A percentile compares a stretch with the other conserved stretches of the same genome.
Conservation (phyloP, 2,888 invertebrate genomes). For the Tortrix viridana region DNA sequence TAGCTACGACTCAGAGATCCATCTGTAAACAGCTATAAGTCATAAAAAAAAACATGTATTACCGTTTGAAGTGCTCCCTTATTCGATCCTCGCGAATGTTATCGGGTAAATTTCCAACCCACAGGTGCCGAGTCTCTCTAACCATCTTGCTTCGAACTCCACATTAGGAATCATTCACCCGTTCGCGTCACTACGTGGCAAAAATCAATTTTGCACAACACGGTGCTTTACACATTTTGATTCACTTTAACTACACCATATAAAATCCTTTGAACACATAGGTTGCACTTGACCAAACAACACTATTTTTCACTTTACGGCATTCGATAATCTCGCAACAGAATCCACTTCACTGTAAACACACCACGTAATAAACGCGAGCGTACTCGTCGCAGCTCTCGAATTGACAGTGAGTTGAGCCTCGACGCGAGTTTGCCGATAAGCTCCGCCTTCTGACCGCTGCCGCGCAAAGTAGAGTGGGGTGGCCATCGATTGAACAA, state of each 20-base stretch:
- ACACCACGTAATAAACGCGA: slow-evolving; percentile 82
- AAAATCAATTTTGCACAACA: slow-evolving; percentile 83
- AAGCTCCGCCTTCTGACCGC: slow-evolving; percentile 85
- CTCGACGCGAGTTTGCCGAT: slow-evolving; percentile 84
- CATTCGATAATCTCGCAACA: slow-evolving; percentile 81
- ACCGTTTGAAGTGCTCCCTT: slow-evolving; percentile 99
- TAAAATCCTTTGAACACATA: slow-evolving; percentile 71
- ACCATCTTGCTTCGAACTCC: slow-evolving; percentile 99
- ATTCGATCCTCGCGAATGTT: slow-evolving; percentile 99
- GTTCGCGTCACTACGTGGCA: slow-evolving; percentile 86
- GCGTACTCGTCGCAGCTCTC: slow-evolving; percentile 82
- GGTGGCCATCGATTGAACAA: slow-evolving; percentile 53
- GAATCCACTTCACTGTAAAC: slow-evolving; percentile 82
- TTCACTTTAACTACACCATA: slow-evolving; percentile 71
- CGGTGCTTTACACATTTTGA: slow-evolving; percentile 82
- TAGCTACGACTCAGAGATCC: slow-evolving; percentile 4
- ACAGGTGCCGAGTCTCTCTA: slow-evolving; percentile 99
- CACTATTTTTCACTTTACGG: slow-evolving; percentile 81
- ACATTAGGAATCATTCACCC: slow-evolving; percentile 92
- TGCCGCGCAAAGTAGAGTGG: slow-evolving; percentile 84
- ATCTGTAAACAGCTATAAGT: slow-evolving; percentile 37
- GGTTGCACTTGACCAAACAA: slow-evolving; percentile 72
- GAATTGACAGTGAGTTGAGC: slow-evolving; percentile 82
- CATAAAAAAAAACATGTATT: slow-evolving; percentile 61
- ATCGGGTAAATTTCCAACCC: slow-evolving; percentile 99